Percentiles rank a stretch among this genome's conserved stretches.
Conservation (phyloP, 2,797 vertebrate genomes). For the Danionella dracula region DNA sequence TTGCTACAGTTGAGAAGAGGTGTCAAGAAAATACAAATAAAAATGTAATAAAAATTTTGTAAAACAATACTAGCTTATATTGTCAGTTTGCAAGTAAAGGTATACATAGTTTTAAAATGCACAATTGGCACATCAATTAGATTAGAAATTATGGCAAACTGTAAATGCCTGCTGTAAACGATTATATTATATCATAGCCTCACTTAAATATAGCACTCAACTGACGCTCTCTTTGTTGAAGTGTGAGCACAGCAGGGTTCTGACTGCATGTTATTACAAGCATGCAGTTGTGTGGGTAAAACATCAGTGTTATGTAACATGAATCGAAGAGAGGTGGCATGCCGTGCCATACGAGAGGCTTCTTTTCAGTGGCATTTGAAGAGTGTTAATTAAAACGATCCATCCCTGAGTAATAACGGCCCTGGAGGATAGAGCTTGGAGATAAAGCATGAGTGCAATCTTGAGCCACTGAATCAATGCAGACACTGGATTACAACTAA, state of each 20-base stretch:
- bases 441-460: constrained; percentile 1
- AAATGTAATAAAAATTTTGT: too few species aligned
- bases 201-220: background rate
- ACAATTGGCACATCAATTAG: too few species aligned
- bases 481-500: constrained; percentile 3
- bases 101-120: too few species aligned
- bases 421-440: constrained; percentile 15
- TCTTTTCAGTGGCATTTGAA: constrained; percentile 32
- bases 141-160: too few species aligned
- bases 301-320: constrained; percentile 28
- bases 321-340: background rate
- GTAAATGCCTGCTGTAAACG: too few species aligned
- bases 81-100: too few species aligned
- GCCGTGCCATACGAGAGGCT: constrained; percentile 10
- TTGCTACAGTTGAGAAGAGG: too few species aligned
- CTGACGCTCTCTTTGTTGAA: background rate
- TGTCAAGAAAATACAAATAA: too few species aligned
- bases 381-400: constrained; percentile 44
- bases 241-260: background rate
- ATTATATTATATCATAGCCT: background rate
- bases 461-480: constrained; percentile 1
- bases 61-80: too few species aligned
- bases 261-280: constrained; percentile 13
- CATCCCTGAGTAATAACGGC: constrained; percentile 34
- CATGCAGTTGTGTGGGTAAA: constrained; percentile 20